Conservation (phyloP, 2,888 invertebrate genomes). For the Hedya salicella region DNA sequence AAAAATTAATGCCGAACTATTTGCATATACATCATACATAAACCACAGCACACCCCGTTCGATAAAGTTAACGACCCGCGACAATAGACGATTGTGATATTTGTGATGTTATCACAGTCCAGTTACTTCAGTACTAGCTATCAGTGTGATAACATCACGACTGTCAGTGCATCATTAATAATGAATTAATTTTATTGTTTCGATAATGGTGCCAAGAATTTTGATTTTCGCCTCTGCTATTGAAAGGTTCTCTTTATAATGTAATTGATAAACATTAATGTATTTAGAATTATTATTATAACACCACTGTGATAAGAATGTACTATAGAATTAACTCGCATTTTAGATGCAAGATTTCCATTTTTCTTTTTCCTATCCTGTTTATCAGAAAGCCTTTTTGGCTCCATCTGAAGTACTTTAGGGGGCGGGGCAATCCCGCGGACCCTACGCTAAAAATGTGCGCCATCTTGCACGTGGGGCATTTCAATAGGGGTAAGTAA, state of each 20-base stretch:
- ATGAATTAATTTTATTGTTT: slow-evolving; percentile 59
- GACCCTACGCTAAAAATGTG: too few relatives aligned
- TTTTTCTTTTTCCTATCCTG: too few relatives aligned
- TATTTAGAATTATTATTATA: not conserved
- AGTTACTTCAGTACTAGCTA: slow-evolving; percentile 56
- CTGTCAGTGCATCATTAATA: slow-evolving; percentile 57
- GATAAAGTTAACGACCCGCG: slow-evolving; percentile 54
- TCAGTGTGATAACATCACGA: slow-evolving; percentile 55
- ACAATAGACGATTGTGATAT: slow-evolving; percentile 58
- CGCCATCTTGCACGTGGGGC: too few relatives aligned
- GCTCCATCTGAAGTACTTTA: too few relatives aligned
- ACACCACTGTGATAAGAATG: too few relatives aligned
- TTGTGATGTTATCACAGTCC: slow-evolving; percentile 52
- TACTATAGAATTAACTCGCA: not conserved
- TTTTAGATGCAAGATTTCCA: too few relatives aligned
- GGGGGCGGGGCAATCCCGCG: too few relatives aligned
- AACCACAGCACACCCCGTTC: slow-evolving; percentile 32
- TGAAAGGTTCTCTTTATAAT: slow-evolving; percentile 1
- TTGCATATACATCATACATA: slow-evolving; percentile 25
- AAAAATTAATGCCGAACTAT: slow-evolving; percentile 13
- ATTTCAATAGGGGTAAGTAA: too few relatives aligned
- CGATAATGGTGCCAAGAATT: slow-evolving; percentile 60
- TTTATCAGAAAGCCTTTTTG: too few relatives aligned
- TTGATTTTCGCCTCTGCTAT: slow-evolving; percentile 1
- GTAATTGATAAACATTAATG: not conserved